Conservation (phyloP, 2,888 invertebrate species). For the Apamea monoglypha region DNA sequence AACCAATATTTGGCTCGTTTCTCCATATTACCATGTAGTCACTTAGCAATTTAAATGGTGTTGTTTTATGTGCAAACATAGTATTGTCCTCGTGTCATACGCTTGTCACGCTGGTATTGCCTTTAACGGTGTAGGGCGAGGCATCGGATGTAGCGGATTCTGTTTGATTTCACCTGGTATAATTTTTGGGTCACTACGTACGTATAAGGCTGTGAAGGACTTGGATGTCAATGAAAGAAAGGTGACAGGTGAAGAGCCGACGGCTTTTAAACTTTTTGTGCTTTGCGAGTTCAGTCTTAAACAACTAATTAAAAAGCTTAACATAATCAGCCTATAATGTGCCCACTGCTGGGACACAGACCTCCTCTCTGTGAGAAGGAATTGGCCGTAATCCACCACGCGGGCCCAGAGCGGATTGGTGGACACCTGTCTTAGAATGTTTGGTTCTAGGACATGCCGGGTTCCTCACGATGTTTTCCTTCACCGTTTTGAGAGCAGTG, state of each 20-base stretch:
- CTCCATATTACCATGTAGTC: conserved; percentile 46
- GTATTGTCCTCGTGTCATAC: conserved; percentile 73
- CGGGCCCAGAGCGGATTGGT: no score
- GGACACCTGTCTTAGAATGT: no score
- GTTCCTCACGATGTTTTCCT: no score
- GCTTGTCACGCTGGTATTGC: conserved; percentile 65
- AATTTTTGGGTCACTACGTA: conserved; percentile 15
- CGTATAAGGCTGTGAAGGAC: not conserved
- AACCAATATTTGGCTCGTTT: conserved; percentile 54
- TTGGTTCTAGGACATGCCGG: no score
- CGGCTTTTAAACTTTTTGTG: not conserved
- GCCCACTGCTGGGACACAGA: no score
- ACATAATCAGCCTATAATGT: no score
- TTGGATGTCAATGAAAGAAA: not conserved
- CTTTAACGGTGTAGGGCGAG: conserved; percentile 38
- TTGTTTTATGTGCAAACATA: conserved; percentile 72
- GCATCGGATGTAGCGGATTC: conserved; percentile 34
- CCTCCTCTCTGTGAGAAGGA: no score
- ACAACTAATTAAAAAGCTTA: no score
- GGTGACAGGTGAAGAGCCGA: not conserved
- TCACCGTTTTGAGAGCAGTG: no score
- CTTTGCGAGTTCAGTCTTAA: no score
- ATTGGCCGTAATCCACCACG: no score
- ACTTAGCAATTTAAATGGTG: conserved; percentile 75
- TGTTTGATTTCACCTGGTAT: conserved; percentile 20